Base-by-base conservation (phyloP, 2,888 invertebrate species). In the Cerastis rubricosa region DNA sequence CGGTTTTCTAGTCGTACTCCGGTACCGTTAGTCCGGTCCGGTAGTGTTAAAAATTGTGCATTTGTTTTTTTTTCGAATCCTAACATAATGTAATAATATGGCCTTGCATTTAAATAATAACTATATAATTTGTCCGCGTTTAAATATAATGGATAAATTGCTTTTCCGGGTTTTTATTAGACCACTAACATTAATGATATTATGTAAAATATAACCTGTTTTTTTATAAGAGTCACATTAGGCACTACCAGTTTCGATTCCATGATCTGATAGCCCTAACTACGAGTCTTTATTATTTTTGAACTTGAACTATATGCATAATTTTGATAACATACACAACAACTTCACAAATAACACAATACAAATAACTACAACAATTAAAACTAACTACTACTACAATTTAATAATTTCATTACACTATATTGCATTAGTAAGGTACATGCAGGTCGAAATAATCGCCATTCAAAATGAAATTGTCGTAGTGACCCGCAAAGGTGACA, bases 121-220 rank as follows among this genome's bases (percentile, higher is more conserved):
- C 35, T 19, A 49, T 49, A 49, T 49, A 51, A 22, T 65, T 43
- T 25, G 19, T 35, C 25, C 22, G 14, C 43, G 6, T 57, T 29
- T 43, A 43, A 77, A 68, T 43, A 47, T 6, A 49, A 43, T 25
- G 1, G 47, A 25, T 25, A 63, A 51, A 67, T 35, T 40, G 5
- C 35, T 40, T 54, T 79, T 83, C 79, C 79, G 78, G 78, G 83
- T 83, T 54, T 82, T 78, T 77, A 79, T 67, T 66, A 67, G 22
- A 64, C 29, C 6, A 43, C n/a, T 17, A 43, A 66, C 45, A 63
- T 74, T 7, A 47, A 66, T 19, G n/a, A 12, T 11, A 66, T 7
- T 11, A 67, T 81, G 75, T 54, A 12, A 43, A 78, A 49, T 4
- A n/a, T 80, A 35, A 51, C 40, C 19, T 35, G 19, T 66, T 75